Percentiles rank a stretch among this genome's conserved stretches.
Conservation (phyloP, 2,888 invertebrate species). For the Seira sanloemensis region DNA sequence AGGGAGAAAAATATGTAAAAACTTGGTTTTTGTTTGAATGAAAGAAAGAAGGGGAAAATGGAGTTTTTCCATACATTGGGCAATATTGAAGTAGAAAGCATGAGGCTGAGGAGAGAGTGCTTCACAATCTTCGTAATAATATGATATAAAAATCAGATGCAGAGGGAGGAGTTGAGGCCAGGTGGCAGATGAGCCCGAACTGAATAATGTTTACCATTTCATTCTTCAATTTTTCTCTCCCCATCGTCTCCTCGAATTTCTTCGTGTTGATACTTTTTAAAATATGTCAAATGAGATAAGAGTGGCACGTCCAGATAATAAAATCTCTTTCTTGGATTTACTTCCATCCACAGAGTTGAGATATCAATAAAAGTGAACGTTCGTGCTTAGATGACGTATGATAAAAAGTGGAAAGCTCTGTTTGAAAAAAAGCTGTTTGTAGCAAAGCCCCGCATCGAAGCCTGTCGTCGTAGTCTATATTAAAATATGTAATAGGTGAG, state of each 20-base stretch:
- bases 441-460: neutral
- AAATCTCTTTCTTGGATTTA: too few relatives aligned
- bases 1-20: neutral
- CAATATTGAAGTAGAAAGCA: neutral
- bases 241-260: neutral
- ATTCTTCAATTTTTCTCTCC: neutral
- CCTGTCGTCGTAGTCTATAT: neutral
- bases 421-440: too few relatives aligned
- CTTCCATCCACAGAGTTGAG: neutral
- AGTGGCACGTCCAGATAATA: neutral
- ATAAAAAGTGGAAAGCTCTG: slow-evolving; percentile 14
- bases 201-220: slow-evolving; percentile 25
- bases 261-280: neutral
- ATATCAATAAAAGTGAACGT: slow-evolving; percentile 9
- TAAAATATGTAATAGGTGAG: neutral
- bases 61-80: neutral
- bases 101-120: neutral
- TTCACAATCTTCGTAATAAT: neutral
- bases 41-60: neutral
- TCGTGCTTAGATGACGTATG: neutral
- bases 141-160: too few relatives aligned
- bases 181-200: slow-evolving; percentile 52
- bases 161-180: slow-evolving; percentile 41
- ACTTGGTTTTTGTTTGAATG: neutral
- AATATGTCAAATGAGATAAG: neutral